Evolutionary conservation across 2,113 vertebrate species (phyloP), one percentile per base, ranked within the genome.

Genomic region (Trematocara stigmaticum): DNA sequence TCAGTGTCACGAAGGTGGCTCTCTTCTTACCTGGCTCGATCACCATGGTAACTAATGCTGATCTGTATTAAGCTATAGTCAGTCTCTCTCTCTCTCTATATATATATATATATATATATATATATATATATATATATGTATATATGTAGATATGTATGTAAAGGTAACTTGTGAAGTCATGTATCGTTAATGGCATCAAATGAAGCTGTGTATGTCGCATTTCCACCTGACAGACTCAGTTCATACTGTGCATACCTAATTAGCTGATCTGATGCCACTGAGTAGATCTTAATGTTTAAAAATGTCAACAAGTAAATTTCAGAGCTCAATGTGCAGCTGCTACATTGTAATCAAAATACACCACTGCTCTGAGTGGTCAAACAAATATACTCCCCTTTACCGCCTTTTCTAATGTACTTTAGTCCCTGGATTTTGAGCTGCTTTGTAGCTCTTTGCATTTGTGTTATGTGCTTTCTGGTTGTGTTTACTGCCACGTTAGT

Each of bases 71-170:
- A 26, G 26, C 26, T 26, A 26, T 26, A 26, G 3, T 26, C 26
- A 26, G 26, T 29, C 26, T 4, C 26, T 29, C 29, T 29, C 29
- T 29, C 26, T 29, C 26, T 26, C 26, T 26, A 3, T 1, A 6
- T 49, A 18, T 4, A 0, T 4, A 4, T 8, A 2, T 47, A 7
- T 2, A 4, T 40, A 13, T 6, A 7, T 4, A 26, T 26, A 0
- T 6, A 52, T 2, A 5, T 52, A 6, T n/a, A 5, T 49, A 18
- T 4, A 13, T 13, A 16, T 16, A 49, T 8, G 20, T 53, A n/a
- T 3, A 52, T 10, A 52, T 1, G 20, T 53, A 6, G 20, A 34
- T 6, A 34, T 35, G 5, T 4, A 61, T 61, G 9, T 6, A 61
- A 35, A 11, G 31, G 57, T 34, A 61, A 61, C 3, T 35, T 26